phyloP scores from a whole-genome alignment of 2,113 vertebrate species.

The Orientallactaga bullata region DNA sequence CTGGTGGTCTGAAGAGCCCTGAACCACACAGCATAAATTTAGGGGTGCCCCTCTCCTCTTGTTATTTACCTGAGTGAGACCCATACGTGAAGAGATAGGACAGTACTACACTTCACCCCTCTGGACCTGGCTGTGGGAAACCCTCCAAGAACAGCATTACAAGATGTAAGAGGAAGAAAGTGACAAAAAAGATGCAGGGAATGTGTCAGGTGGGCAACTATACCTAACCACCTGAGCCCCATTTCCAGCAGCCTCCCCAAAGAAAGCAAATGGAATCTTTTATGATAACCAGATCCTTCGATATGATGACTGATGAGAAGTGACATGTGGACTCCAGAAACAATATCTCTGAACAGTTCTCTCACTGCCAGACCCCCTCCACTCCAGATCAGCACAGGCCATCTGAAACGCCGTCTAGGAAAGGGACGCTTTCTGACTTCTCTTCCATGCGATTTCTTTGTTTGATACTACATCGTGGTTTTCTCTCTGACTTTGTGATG shows the following conservation, averaged over 20 bases:
- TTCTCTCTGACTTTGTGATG: slow-evolving; percentile 50
- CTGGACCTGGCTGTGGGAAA: neutral
- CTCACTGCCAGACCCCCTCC: neutral
- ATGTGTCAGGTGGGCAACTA: neutral
- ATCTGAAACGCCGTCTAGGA: neutral
- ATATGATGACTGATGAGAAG: neutral
- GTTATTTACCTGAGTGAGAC: neutral
- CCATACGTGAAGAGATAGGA: neutral
- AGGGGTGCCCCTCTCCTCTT: neutral
- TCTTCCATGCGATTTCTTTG: neutral
- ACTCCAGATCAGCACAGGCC: neutral
- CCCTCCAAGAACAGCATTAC: no score
- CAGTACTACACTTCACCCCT: neutral
- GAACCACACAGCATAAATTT: neutral
- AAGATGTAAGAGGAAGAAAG: neutral
- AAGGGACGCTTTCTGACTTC: neutral
- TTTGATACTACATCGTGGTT: neutral
- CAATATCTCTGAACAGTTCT: neutral
- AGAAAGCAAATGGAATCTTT: neutral
- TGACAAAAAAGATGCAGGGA: neutral
- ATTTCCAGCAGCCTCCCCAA: neutral
- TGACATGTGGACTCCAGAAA: neutral
- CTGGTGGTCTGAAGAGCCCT: neutral
- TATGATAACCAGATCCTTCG: neutral
- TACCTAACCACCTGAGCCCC: neutral